Evolutionary conservation across 2,113 vertebrate genomes (phyloP).

Genomic region (Motacilla tschutschensis): DNA sequence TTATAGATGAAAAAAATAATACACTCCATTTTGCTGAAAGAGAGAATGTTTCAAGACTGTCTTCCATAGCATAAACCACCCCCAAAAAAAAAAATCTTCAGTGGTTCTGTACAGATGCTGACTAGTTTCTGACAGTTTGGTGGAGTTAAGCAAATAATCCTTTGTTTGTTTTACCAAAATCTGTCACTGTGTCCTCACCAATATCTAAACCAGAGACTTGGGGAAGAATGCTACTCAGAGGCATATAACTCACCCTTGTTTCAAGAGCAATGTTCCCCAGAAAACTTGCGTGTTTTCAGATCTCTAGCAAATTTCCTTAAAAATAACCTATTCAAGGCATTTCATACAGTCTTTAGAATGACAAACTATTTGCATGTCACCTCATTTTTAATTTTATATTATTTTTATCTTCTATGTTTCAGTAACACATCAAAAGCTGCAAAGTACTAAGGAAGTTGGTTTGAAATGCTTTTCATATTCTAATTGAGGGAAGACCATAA

Average conservation of each 20-base stretch:
- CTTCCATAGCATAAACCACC: accelerated
- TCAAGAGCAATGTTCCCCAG: not conserved
- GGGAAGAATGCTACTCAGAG: not conserved
- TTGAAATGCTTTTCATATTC: constrained; percentile 5
- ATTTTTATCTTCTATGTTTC: not conserved
- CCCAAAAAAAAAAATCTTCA: not conserved
- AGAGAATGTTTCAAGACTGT: not conserved
- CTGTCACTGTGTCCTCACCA: not conserved
- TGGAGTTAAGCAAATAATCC: not conserved
- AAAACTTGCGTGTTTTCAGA: not conserved
- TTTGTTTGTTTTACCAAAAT: not conserved
- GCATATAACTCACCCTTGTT: not conserved
- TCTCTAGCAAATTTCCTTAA: not conserved
- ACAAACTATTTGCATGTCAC: not conserved
- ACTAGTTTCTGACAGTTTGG: not conserved
- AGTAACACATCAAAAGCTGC: not conserved
- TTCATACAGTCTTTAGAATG: not conserved
- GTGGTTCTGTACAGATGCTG: not conserved
- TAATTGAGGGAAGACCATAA: constrained; percentile 21
- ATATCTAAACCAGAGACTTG: not conserved
- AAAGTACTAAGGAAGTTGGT: not conserved
- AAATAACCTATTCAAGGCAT: not conserved
- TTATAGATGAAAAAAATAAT: not conserved
- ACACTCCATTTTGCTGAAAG: not conserved
- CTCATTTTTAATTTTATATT: not conserved